Percentiles rank a stretch among this genome's conserved stretches.
These are phyloP conservation scores for Crotalus horridus DNA, from an alignment of 2,113 vertebrate species.

Conservation along the genomic window DNA sequence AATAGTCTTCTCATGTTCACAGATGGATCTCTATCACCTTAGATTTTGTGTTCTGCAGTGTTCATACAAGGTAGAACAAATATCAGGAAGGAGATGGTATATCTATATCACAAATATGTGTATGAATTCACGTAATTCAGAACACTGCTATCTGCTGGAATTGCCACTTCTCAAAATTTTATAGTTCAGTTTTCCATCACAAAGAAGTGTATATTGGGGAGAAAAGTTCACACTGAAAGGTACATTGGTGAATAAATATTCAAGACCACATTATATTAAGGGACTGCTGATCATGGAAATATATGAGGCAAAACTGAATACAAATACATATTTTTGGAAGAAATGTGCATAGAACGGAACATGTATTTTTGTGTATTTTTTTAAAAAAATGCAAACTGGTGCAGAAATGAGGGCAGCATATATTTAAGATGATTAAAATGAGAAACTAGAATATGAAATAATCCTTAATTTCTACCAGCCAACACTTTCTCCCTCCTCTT, in stretches of 20 bases:
- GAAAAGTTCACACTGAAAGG: background rate
- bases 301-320: background rate
- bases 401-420: background rate
- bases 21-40: background rate
- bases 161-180: background rate
- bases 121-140: background rate
- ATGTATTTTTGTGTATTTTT: background rate
- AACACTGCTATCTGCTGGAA: background rate
- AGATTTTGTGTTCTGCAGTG: background rate
- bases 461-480: background rate
- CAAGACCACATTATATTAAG: background rate
- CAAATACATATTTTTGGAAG: background rate
- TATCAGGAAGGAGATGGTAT: background rate
- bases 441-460: background rate
- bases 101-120: background rate
- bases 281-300: background rate
- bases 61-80: background rate
- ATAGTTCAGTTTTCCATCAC: background rate
- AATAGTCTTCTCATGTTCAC: background rate
- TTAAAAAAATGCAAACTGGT: background rate
- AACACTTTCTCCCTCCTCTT: background rate
- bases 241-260: background rate
- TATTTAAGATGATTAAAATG: background rate
- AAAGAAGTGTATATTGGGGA: background rate
- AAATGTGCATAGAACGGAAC: background rate